Conservation (phyloP, 2,113 vertebrate genomes). For the Phyllopteryx taeniolatus region DNA sequence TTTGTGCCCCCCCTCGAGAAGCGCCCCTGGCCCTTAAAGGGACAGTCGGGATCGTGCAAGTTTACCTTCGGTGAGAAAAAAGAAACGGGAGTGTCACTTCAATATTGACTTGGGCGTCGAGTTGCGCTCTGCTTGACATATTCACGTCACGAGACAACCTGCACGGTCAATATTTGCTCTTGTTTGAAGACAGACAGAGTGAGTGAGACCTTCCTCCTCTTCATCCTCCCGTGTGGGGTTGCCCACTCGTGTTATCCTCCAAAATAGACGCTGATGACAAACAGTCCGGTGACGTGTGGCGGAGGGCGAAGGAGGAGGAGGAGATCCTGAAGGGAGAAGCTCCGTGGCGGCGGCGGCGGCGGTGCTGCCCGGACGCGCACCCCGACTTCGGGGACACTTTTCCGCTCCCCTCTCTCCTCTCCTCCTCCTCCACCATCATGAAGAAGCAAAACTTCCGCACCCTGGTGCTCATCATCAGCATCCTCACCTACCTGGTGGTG, state of each 20-base stretch:
- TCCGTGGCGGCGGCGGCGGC: slow-evolving; percentile 61
- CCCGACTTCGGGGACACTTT: neutral
- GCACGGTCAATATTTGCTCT: slow-evolving; percentile 47
- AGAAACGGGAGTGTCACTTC: neutral
- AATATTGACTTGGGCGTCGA: slow-evolving; percentile 18
- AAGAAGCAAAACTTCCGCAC: slow-evolving; percentile 95
- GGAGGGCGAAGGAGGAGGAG: neutral
- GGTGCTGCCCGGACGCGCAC: slow-evolving; percentile 10
- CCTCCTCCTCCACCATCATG: slow-evolving; percentile 68
- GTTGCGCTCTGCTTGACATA: slow-evolving; percentile 53
- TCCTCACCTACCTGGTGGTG: slow-evolving; percentile 95
- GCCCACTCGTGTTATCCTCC: slow-evolving; percentile 31
- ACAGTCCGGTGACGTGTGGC: slow-evolving; percentile 52
- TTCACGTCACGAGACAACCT: slow-evolving; percentile 55
- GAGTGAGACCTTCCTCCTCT: neutral
- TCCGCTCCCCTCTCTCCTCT: slow-evolving; percentile 2
- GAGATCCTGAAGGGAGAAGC: slow-evolving; percentile 82
- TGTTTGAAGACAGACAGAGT: slow-evolving; percentile 15
- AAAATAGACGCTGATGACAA: slow-evolving; percentile 65
- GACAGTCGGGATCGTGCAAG: neutral
- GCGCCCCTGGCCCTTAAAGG: no score
- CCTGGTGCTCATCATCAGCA: slow-evolving; percentile 90
- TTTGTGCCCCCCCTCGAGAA: no score
- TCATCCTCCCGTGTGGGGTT: slow-evolving; percentile 46
- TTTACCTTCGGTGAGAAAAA: neutral